These are phyloP conservation scores for Automeris io DNA, from an alignment of 2,888 invertebrate genomes.

Conservation along the genomic window DNA sequence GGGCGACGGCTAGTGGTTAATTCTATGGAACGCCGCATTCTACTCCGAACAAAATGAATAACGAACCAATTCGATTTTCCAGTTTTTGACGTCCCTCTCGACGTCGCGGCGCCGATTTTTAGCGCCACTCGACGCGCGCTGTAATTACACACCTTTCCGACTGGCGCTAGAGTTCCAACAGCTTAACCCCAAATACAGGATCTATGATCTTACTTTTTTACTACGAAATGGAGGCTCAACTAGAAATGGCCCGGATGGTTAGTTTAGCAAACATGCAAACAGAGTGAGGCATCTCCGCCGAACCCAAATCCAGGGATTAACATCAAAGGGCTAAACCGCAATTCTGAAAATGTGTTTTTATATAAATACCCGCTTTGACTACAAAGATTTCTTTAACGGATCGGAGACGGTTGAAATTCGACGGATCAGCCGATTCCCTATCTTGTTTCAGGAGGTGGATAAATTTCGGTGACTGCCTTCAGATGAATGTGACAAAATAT, in stretches of 20 bases:
- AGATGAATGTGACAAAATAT: conserved; percentile 21
- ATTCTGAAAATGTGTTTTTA: conserved; percentile 71
- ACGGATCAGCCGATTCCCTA: conserved; percentile 41
- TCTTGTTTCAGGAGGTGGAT: conserved; percentile 47
- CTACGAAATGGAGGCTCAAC: conserved; percentile 20
- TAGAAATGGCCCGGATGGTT: conserved; percentile 18
- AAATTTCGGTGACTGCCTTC: conserved; percentile 32
- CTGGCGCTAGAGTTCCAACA: conserved; percentile 30
- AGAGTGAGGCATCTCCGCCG: conserved; percentile 30
- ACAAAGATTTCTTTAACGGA: conserved; percentile 60
- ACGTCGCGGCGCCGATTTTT: conserved; percentile 29
- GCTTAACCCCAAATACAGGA: conserved; percentile 25
- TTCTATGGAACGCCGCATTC: background rate
- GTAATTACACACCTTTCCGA: conserved; percentile 42
- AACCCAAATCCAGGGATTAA: conserved; percentile 64
- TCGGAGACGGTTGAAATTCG: conserved; percentile 44
- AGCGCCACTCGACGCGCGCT: conserved; percentile 28
- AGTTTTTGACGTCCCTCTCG: conserved; percentile 51
- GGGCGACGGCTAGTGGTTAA: no score
- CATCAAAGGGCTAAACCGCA: conserved; percentile 60
- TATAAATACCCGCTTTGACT: conserved; percentile 63
- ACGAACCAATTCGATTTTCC: conserved; percentile 46
- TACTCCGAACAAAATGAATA: conserved; percentile 29
- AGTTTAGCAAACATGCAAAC: conserved; percentile 41
- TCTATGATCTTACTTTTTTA: conserved; percentile 15